Evolutionary conservation across 2,113 vertebrate species (phyloP).

Genomic region (Laticauda colubrina): DNA sequence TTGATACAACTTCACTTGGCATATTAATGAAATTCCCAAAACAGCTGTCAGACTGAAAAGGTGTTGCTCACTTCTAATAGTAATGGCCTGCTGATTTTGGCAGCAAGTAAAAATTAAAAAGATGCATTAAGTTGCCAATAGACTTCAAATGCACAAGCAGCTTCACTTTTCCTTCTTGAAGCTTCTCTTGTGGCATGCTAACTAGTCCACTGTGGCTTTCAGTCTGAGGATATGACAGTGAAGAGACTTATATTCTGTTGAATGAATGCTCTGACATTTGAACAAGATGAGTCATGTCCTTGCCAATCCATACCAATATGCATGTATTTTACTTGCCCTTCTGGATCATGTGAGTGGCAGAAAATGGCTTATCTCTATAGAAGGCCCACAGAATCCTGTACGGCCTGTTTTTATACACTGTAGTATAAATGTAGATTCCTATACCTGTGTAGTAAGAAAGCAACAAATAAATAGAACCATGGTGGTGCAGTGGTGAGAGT

Average conservation of each 20-base stretch:
- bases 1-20: not conserved
- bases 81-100: not conserved
- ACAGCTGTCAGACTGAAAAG: not conserved
- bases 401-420: not conserved
- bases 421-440: not conserved
- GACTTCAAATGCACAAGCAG: not conserved
- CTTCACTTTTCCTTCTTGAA: not conserved
- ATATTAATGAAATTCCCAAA: not conserved
- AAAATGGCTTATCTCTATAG: not conserved
- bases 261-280: constrained; percentile 41
- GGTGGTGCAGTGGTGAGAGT: no score
- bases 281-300: constrained; percentile 21
- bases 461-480: not conserved
- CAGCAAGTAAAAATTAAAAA: not conserved
- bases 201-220: not conserved
- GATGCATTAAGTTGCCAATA: not conserved
- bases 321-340: not conserved
- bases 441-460: not conserved
- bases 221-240: constrained; percentile 44
- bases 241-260: constrained; percentile 47
- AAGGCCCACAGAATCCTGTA: not conserved
- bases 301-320: not conserved
- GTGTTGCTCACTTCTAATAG: not conserved
- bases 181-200: not conserved
- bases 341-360: not conserved